Conservation (phyloP, 2,888 invertebrate genomes). For the Lasioglossum lativentre region DNA sequence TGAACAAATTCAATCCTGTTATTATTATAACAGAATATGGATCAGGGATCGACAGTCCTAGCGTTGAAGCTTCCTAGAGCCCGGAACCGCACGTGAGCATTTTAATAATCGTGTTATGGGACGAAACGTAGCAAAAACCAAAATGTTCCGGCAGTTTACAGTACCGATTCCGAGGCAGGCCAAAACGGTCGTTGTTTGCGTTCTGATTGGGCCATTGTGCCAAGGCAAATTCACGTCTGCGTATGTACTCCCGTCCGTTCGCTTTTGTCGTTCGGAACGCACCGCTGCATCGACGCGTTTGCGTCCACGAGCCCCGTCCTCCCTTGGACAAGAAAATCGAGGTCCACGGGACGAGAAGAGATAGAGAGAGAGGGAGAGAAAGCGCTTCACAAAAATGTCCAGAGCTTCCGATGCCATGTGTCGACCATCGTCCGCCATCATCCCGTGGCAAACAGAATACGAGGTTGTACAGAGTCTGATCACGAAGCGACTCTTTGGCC, state of each 20-base stretch:
- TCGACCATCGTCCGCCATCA: slow-evolving; percentile 29
- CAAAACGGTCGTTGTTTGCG: slow-evolving; percentile 78
- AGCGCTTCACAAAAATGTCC: slow-evolving; percentile 43
- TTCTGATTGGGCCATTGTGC: slow-evolving; percentile 83
- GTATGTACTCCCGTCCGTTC: slow-evolving; percentile 26
- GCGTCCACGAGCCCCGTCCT: not conserved
- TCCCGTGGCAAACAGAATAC: slow-evolving; percentile 36
- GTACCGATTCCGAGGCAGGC: slow-evolving; percentile 66
- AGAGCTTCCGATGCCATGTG: slow-evolving; percentile 37
- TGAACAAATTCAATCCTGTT: not conserved
- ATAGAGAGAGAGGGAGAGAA: not conserved
- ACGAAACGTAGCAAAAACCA: not conserved
- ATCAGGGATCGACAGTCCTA: not conserved
- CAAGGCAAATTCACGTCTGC: slow-evolving; percentile 80
- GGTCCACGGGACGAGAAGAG: slow-evolving; percentile 8
- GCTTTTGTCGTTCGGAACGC: slow-evolving; percentile 72
- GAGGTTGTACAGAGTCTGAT: slow-evolving; percentile 59
- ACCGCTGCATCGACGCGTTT: not conserved
- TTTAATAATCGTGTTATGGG: slow-evolving; percentile 6
- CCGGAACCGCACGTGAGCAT: not conserved
- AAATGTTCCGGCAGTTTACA: slow-evolving; percentile 1
- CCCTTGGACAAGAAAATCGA: slow-evolving; percentile 15
- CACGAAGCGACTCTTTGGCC: slow-evolving; percentile 45
- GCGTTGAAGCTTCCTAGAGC: not conserved
- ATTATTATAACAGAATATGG: not conserved